Percentiles rank a stretch among this genome's conserved stretches.
phyloP scores from a whole-genome alignment of 2,888 invertebrate species.

The Xanthia togata region DNA sequence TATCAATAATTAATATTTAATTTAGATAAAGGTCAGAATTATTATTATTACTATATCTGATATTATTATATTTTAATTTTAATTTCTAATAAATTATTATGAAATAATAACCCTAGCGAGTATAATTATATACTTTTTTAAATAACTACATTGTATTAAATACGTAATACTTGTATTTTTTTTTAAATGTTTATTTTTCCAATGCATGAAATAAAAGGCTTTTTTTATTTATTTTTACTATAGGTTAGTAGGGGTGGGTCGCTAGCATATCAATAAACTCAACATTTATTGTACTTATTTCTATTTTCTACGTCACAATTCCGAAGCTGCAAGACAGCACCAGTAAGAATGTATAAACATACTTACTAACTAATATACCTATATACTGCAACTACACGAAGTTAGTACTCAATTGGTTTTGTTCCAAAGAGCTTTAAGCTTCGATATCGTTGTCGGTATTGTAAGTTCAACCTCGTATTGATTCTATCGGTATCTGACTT shows the following conservation, averaged over 20 bases:
- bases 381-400: constrained; percentile 15
- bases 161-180: too few relatives aligned
- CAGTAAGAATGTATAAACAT: too few relatives aligned
- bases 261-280: neutral
- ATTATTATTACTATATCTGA: too few relatives aligned
- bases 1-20: neutral
- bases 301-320: constrained; percentile 1
- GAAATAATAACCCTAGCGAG: too few relatives aligned
- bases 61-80: too few relatives aligned
- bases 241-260: neutral
- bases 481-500: constrained; percentile 26
- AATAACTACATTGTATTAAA: too few relatives aligned
- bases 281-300: neutral
- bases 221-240: neutral
- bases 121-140: too few relatives aligned
- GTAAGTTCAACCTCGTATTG: constrained; percentile 27
- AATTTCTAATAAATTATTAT: too few relatives aligned
- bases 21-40: neutral
- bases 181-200: too few relatives aligned
- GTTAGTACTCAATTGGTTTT: constrained; percentile 51
- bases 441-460: constrained; percentile 23
- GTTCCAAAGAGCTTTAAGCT: constrained; percentile 42
- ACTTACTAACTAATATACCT: neutral
- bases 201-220: too few relatives aligned
- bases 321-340: constrained; percentile 2